Conservation (phyloP, 2,113 vertebrate genomes). For the Ophiodon elongatus region DNA sequence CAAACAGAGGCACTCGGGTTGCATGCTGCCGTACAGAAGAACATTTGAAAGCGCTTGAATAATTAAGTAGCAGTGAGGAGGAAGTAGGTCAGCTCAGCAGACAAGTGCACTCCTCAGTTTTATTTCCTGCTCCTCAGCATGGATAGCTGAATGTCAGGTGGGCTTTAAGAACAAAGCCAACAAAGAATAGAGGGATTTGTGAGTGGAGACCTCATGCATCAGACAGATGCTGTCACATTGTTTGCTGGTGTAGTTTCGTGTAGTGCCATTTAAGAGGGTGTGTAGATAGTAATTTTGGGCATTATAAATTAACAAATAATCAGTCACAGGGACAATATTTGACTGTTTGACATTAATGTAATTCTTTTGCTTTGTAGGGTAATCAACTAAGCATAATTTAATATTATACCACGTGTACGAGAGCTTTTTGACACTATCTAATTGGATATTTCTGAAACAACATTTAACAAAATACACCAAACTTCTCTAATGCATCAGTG, state of each 20-base stretch:
- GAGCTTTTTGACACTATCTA: background rate
- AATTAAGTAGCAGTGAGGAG: slow-evolving; percentile 73
- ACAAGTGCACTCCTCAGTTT: slow-evolving; percentile 63
- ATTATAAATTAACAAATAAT: background rate
- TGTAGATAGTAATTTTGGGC: background rate
- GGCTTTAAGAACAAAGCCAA: slow-evolving; percentile 36
- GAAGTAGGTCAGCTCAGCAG: slow-evolving; percentile 73
- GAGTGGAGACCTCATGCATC: slow-evolving; percentile 23
- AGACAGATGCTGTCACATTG: slow-evolving; percentile 4
- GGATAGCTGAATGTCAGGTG: slow-evolving; percentile 60
- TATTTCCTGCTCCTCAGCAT: slow-evolving; percentile 60
- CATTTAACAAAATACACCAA: background rate
- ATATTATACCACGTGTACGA: background rate
- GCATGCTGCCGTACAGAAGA: slow-evolving; percentile 70
- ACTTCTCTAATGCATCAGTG: background rate
- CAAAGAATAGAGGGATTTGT: slow-evolving; percentile 28
- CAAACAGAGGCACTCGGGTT: slow-evolving; percentile 62
- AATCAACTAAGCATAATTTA: background rate
- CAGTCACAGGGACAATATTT: background rate
- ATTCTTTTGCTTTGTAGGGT: background rate
- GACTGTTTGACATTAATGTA: background rate
- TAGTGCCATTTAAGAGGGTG: background rate
- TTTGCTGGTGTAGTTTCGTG: slow-evolving; percentile 4
- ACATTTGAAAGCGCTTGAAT: slow-evolving; percentile 77
- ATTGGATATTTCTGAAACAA: background rate